Conservation (phyloP, 2,888 invertebrate species). For the Drosophila leonis region DNA sequence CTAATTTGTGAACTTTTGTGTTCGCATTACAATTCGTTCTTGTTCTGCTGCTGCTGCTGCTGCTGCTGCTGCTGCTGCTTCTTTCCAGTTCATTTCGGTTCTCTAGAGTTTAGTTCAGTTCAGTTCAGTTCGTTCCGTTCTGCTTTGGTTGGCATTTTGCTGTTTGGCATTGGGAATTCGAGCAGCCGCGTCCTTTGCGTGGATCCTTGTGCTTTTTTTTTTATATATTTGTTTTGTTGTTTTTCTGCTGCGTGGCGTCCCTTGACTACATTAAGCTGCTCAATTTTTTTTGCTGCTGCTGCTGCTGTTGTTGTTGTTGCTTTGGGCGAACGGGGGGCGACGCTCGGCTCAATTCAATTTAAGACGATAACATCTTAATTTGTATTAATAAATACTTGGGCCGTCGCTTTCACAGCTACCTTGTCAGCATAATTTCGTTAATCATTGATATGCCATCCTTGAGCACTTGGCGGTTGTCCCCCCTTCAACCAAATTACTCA, state of each 20-base stretch:
- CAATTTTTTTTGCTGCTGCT: constrained; percentile 53
- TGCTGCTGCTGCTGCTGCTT: not conserved
- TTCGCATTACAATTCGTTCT: constrained; percentile 72
- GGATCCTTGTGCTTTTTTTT: constrained; percentile 37
- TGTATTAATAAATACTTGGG: constrained; percentile 77
- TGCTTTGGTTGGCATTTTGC: constrained; percentile 39
- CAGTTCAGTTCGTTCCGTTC: constrained; percentile 25
- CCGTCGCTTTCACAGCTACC: constrained; percentile 58
- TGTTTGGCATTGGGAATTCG: constrained; percentile 63
- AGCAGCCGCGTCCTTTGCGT: constrained; percentile 38
- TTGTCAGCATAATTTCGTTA: constrained; percentile 57
- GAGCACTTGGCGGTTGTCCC: constrained; percentile 8
- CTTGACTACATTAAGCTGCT: constrained; percentile 73
- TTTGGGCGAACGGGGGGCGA: constrained; percentile 7
- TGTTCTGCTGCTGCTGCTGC: no score
- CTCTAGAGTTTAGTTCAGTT: constrained; percentile 18
- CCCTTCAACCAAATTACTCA: constrained; percentile 30
- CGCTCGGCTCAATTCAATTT: constrained; percentile 68
- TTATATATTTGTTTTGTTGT: constrained; percentile 13
- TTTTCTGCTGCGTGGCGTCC: constrained; percentile 15
- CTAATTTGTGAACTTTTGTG: constrained; percentile 81
- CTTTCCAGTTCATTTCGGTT: constrained; percentile 10
- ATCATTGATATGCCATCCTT: constrained; percentile 45
- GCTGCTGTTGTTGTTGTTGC: constrained; percentile 52
- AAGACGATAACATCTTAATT: constrained; percentile 82